Evolutionary conservation across 2,797 vertebrate species (phyloP), one percentile per base, ranked within the genome.

Genomic region (Cossypha niveicapilla): DNA sequence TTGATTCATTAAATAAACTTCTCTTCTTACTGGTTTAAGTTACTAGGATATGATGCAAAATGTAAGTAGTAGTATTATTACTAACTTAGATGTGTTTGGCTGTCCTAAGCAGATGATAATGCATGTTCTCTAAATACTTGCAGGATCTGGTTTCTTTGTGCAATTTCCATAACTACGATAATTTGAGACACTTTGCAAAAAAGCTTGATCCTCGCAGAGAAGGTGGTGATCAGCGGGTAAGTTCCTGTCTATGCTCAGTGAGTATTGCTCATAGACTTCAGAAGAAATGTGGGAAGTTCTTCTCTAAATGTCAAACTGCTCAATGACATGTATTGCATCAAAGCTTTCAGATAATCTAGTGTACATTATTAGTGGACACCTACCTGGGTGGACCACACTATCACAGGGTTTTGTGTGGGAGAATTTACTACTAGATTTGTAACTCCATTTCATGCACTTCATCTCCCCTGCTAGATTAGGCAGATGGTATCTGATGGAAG

Each of bases 81-180:
- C 11, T 28, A 44, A 37, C 3, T 84, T 13, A 4, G 5, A 22
- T 5, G n/a, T 7, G 5, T 62, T 73, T 78, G 34, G 12, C 23
- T 73, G 0, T 60, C 39, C 8, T 11, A 2, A 5, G 15, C 39
- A 77, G 79, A 42, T 45, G 68, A 50, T 76, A 58, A 86, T 18
- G 6, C 17, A 2, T 18, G 14, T 74, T 92, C 48, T 93, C 4
- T 92, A 41, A 82, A 84, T 89, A 12, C 87, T 97, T 97, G 24
- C 97, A 99, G 99, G 99, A 99, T 96, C 98, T 99, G 50, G 99
- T 99, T 95, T 99, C 98, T 88, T 97, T 99, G 89, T 99, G 99
- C 96, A 99, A 99, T 97, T 99, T 99, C 97, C 99, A 99, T 98
- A 99, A 99, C 97, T 99, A 99, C 56, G 99, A 99, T 98, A 99